Evolutionary conservation across 2,888 invertebrate species (phyloP), one percentile per base, ranked within the genome.

Genomic region (Drosophila leonis): DNA sequence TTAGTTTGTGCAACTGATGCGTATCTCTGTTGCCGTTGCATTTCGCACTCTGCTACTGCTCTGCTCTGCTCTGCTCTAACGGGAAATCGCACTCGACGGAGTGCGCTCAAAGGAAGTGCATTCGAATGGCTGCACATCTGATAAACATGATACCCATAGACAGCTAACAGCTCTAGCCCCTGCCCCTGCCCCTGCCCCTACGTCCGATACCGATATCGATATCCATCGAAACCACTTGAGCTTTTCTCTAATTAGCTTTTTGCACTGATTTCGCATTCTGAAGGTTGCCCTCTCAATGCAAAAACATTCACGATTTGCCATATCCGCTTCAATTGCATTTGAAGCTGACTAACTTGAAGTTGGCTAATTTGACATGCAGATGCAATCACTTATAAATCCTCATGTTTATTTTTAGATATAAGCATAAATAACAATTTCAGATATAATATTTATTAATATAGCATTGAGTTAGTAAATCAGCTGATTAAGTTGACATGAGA

Each of bases 91-190:
- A 18, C 48, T 31, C 48, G 29, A 31, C 82, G 84, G 82, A 88
- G 89, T 83, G 83, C 83, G 71, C 62, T 71, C 77, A 72, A 89
- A 89, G 89, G 83, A 84, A 84, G 89, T 84, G 88, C 88, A 89
- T 79, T 77, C 87, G 89, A 83, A 81, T 89, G 88, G 82, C 79
- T 89, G 90, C 90, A 84, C 84, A 89, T 87, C 90, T 84, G 89
- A 84, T 84, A 82, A 84, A 80, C 82, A 78, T 72, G 87, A 89
- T 89, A 75, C 71, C 65, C 77, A 82, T 72, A 62, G 88, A 78
- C 83, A 80, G 79, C 49, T 20, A 49, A 49, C 49, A 31, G 49
- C 49, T 18, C 49, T 31, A 18, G 48, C 5, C 48, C 5, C 46
- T 29, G 27, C 46, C 46, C 1, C 24, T 8, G 8, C 0, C 31